Evolutionary conservation across 92 coral and sea anemone genomes (phyloP).

Genomic region (Parazoanthus darwini): DNA sequence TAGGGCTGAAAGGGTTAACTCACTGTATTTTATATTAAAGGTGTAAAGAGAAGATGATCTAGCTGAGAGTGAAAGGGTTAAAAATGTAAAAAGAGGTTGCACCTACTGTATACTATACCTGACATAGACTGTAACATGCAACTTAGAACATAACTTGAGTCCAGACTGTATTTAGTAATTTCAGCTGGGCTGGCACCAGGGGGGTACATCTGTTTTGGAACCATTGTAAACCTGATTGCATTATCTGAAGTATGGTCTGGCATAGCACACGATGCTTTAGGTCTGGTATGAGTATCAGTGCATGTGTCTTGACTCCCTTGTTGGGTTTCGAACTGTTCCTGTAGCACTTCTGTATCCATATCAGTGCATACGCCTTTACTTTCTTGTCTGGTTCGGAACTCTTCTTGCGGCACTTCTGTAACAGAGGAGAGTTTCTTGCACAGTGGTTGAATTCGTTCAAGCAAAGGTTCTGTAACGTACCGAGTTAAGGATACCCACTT

Average conservation of each 20-base stretch:
- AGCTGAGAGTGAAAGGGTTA: too few relatives aligned
- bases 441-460: conserved; percentile 78
- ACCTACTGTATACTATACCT: conserved; percentile 54
- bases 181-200: conserved; percentile 75
- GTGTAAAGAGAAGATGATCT: too few relatives aligned
- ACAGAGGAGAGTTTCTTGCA: conserved; percentile 86
- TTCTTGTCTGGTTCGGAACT: conserved; percentile 21
- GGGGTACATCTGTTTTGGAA: conserved; percentile 73
- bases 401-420: conserved; percentile 69
- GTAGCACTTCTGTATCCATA: conserved; percentile 30
- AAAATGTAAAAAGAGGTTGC: background rate
- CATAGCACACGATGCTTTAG: background rate
- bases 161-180: conserved; percentile 81
- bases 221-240: conserved; percentile 71
- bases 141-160: conserved; percentile 74
- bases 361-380: conserved; percentile 34
- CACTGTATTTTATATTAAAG: too few relatives aligned
- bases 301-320: conserved; percentile 17
- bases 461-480: conserved; percentile 63
- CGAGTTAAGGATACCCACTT: conserved; percentile 92
- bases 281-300: background rate
- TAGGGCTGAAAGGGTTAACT: too few relatives aligned
- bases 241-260: conserved; percentile 35
- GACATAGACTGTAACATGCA: conserved; percentile 62
- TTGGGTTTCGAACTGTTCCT: conserved; percentile 45